Base-by-base conservation (phyloP, 2,113 vertebrate genomes). In the Sinocyclocheilus rhinocerous region DNA sequence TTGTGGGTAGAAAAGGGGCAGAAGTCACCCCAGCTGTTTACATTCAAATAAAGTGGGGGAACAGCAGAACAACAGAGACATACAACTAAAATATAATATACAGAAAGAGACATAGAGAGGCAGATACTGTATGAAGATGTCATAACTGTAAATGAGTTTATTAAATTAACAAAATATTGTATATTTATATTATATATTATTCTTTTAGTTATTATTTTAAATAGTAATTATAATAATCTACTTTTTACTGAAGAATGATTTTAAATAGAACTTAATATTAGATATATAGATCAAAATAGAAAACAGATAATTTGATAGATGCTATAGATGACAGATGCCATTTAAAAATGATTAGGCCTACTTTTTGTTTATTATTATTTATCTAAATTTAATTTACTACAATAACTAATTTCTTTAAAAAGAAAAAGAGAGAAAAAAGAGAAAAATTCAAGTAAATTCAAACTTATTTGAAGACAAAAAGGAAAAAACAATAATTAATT, bases 1-100 rank as follows among this genome's bases (percentile, higher is more conserved):
- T 84, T 90, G 67, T 85, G 87, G 86, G 81, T 77, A 89, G 73
- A 87, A 78, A 72, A 76, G 72, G 81, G 88, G 78, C 52, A 76
- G 39, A 61, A 39, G 22, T 26, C 24, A 59, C 24, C 75, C 77
- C 29, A 82, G 83, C 88, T 93, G 93, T 93, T 92, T 92, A 93
- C 85, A 85, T 93, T 94, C 87, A 93, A 94, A 93, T 48, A 77
- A 65, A 82, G 36, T 12, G 9, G 29, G 16, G 26, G 45, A 67
- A 52, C 20, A 85, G 12, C 16, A 15, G 42, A 45, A 8, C 12
- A n/a, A 48, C 13, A 50, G 10, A 69, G 8, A 50, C 3, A 26
- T 16, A 1, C 33, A 39, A 20, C 48, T 52, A 6, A 13, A 75
- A 13, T 50, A 13, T 24, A 50, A 16, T 33, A 61, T 4, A 20